Conservation (phyloP, 2,797 vertebrate species). For the Nasua narica region DNA sequence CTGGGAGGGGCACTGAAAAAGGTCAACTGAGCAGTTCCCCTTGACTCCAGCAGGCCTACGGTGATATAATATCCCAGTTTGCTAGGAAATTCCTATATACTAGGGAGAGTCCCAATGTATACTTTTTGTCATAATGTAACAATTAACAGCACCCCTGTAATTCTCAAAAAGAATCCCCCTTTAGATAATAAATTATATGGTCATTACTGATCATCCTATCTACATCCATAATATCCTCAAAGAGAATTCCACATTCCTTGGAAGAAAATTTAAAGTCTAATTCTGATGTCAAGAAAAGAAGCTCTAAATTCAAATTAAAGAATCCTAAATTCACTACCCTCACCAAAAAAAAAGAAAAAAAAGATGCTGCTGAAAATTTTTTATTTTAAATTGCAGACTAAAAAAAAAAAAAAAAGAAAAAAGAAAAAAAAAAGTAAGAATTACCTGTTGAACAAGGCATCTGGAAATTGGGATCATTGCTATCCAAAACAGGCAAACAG, state of each 20-base stretch:
- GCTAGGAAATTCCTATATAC: constrained; percentile 3
- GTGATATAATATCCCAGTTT: neutral
- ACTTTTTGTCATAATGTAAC: neutral
- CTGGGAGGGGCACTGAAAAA: neutral
- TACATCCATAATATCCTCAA: constrained; percentile 6
- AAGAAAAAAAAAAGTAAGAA: constrained; percentile 85
- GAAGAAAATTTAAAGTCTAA: constrained; percentile 53
- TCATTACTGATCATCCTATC: neutral
- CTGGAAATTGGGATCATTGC: constrained; percentile 93
- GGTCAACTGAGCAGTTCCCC: neutral
- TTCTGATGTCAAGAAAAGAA: constrained; percentile 73
- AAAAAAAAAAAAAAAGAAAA: constrained; percentile 84
- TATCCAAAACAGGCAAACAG: constrained; percentile 95
- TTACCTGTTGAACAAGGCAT: constrained; percentile 94
- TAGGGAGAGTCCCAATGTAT: constrained; percentile 13
- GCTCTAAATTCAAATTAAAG: constrained; percentile 65
- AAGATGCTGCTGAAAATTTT: constrained; percentile 77
- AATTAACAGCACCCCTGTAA: neutral
- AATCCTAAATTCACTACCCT: constrained; percentile 75
- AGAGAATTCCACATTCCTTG: constrained; percentile 36
- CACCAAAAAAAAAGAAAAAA: constrained; percentile 70
- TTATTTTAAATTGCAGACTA: constrained; percentile 83
- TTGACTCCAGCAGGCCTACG: neutral
- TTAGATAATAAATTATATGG: constrained; percentile 11
- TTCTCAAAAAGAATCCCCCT: neutral